These are phyloP conservation scores for Callimorpha dominula DNA, from an alignment of 2,888 invertebrate genomes.

Conservation along the genomic window DNA sequence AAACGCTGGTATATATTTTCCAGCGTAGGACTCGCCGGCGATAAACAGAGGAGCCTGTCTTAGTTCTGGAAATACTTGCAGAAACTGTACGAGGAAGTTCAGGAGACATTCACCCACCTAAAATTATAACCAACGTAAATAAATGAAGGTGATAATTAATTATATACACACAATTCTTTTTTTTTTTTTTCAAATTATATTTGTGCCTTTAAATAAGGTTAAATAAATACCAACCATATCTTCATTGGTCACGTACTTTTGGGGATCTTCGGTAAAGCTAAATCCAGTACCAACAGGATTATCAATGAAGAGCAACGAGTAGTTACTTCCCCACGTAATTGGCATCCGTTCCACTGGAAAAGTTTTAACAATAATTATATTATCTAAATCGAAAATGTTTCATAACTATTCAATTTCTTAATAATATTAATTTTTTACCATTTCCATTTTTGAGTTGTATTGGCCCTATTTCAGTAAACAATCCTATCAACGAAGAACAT, in stretches of 20 bases:
- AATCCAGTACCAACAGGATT: conserved; percentile 86
- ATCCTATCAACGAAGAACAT: conserved; percentile 69
- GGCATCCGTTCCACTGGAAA: conserved; percentile 26
- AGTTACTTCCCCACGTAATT: conserved; percentile 78
- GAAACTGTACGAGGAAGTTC: conserved; percentile 78
- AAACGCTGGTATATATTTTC: conserved; percentile 79
- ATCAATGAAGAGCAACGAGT: conserved; percentile 85
- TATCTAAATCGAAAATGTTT: background rate
- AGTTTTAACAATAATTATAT: background rate
- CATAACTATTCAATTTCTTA: background rate
- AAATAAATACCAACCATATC: conserved; percentile 25
- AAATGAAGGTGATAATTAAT: too few species aligned
- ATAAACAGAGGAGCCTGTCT: conserved; percentile 82
- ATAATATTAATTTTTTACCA: conserved; percentile 4
- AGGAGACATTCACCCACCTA: conserved; percentile 74
- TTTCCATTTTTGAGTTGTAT: conserved; percentile 12
- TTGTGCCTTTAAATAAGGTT: too few species aligned
- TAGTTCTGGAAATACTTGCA: conserved; percentile 81
- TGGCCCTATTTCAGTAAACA: conserved; percentile 80
- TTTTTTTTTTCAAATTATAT: too few species aligned
- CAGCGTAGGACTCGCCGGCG: conserved; percentile 86
- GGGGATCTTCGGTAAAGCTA: conserved; percentile 75
- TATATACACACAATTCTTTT: too few species aligned
- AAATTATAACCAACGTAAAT: background rate
- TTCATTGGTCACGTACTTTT: conserved; percentile 19